Evolutionary conservation across 2,113 vertebrate genomes (phyloP), one percentile per base, ranked within the genome.

Genomic region (Apodemus sylvaticus): DNA sequence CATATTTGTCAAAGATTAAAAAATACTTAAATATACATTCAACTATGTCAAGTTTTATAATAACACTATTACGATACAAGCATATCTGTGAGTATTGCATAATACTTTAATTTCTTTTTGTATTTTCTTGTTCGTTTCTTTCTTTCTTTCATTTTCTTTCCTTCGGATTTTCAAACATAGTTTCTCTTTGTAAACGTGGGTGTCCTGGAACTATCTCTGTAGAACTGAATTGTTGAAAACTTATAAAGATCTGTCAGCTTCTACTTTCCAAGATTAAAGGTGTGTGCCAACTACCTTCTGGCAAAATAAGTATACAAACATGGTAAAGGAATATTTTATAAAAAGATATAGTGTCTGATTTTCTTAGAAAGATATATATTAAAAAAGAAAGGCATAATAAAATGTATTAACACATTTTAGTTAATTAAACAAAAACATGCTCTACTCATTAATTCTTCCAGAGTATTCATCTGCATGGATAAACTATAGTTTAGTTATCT

Each of bases 51-150:
- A 81, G 51, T 19, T 73, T 89, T 88, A 58, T 19, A 73, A 26
- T 45, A 53, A 4, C 60, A 58, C 1, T 31, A 89, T 45, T n/a
- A 51, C 70, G 3, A 85, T 4, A 68, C 31, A 26, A 91, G 16
- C 34, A 77, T 51, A 81, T 78, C 71, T 64, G 0, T 68, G n/a
- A 60, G 39, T 87, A 51, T 8, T 66, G 60, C 26, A 73, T 58
- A 36, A 22, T 68, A 48, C 36, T 64, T 90, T 76, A 45, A 89
- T 78, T 14, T 68, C 5, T 83, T 17, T 36, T 36, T 14, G n/a
- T 13, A 0, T 13, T 7, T 20, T n/a, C 14, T 14, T 36, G 31
- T 16, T 16, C 6, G 31, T 14, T 19, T n/a, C 68, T n/a, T 14
- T 13, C 29, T 34, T 13, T 14, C 29, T 68, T 14, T 14, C 29